Percentiles rank a stretch among this genome's conserved stretches.
phyloP scores from a whole-genome alignment of 2,888 invertebrate species.

The Agapostemon virescens region DNA sequence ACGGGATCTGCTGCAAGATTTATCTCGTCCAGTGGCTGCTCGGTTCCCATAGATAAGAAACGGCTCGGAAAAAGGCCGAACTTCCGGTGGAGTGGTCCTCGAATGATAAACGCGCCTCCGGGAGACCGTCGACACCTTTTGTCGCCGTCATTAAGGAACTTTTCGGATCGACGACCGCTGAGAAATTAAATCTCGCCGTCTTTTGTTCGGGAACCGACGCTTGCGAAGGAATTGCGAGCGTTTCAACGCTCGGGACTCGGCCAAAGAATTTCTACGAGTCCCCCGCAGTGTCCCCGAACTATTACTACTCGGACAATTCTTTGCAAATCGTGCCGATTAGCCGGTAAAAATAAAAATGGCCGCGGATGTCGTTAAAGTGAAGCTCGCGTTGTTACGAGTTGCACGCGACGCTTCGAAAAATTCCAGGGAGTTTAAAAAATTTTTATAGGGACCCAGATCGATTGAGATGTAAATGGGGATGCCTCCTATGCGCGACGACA shows the following conservation, averaged over 20 bases:
- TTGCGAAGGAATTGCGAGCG: neutral
- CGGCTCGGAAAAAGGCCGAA: neutral
- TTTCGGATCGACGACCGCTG: neutral
- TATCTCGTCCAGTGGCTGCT: slow-evolving; percentile 21
- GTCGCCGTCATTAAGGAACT: neutral
- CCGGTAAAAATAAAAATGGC: neutral
- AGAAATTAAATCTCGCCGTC: neutral
- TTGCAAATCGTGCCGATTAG: neutral
- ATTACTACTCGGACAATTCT: neutral
- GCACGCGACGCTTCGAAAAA: neutral
- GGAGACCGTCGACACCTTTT: slow-evolving; percentile 1
- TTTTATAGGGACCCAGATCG: neutral
- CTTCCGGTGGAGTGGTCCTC: neutral
- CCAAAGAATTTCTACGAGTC: neutral
- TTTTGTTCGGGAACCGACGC: neutral
- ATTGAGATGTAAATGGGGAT: neutral
- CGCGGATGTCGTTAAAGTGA: neutral
- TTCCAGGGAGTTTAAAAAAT: neutral
- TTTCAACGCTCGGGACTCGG: neutral
- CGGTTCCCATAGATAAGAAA: slow-evolving; percentile 11
- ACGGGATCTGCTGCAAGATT: slow-evolving; percentile 43
- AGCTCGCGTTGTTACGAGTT: too few relatives aligned
- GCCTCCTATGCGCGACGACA: neutral
- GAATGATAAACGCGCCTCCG: slow-evolving; percentile 19
- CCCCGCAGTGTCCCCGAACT: neutral